Evolutionary conservation across 1,140 invertebrate genomes (phyloP), one percentile per base, ranked within the genome.

Genomic region (Ceratina australensis): DNA sequence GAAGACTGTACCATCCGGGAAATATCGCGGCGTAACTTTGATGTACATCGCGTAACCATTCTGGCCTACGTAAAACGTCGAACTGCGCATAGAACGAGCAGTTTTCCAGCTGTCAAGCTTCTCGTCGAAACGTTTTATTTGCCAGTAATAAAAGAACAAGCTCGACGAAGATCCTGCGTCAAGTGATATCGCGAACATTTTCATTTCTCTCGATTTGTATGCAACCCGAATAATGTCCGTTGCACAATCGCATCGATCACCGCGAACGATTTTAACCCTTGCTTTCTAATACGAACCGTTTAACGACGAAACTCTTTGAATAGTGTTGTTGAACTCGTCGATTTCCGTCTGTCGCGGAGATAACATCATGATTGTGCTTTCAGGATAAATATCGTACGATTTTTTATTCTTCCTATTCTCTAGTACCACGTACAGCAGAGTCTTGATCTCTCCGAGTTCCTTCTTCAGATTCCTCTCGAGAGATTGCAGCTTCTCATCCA

Each of bases 141-240:
- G 79, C 93, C 93, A 93, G 74, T 93, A 93, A 81, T 93, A 93
- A n/a, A 89, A 88, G 63, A 92, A 93, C 0, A 89, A 16, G 2
- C 20, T 73, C 12, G 56, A 42, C 33, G 33, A 16, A 0, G 83
- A 49, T 12, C 26, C 83, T 86, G 57, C 20, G 50, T 59, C 10
- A 61, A 26, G 16, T 42, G 1, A 8, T 7, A 12, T 73, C 3
- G 10, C 13, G 18, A 52, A 15, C 52, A 54, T 42, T 42, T 42
- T 5, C 33, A 42, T 42, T 42, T 7, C 5, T 5, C 5, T 42
- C 33, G 10, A 42, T 42, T 42, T 42, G 33, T 42, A 42, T 42
- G 33, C 33, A 10, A 42, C 33, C 33, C 33, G 33, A 42, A 10
- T 42, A 5, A 5, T 42, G 33, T 7, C 33, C 33, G 33, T 56